phyloP scores from a whole-genome alignment of 53 echinoderm and acorn worm genomes.

The Zoroaster sp. region DNA sequence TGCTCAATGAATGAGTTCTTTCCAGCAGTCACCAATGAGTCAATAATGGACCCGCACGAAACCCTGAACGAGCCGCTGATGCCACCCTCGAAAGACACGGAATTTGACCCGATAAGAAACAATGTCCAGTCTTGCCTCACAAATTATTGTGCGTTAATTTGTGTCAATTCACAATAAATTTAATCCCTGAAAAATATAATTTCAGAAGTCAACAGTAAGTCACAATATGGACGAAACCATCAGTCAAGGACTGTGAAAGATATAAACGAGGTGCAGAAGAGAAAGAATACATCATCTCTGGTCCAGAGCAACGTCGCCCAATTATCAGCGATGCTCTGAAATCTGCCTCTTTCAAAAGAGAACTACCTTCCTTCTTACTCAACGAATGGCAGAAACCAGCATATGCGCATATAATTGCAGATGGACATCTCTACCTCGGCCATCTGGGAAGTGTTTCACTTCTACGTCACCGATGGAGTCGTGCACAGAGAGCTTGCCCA shows the following conservation, averaged over 20 bases:
- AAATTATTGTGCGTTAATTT: no score
- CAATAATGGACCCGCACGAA: no score
- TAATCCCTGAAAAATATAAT: no score
- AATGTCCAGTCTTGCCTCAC: no score
- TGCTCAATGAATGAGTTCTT: no score
- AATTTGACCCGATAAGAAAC: no score
- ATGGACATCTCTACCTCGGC: neutral
- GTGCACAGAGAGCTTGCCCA: neutral
- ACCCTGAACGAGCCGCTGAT: no score
- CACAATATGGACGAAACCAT: no score
- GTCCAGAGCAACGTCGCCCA: constrained; percentile 1
- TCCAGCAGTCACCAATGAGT: no score
- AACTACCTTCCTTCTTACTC: neutral
- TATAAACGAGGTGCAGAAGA: neutral
- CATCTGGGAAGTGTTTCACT: neutral
- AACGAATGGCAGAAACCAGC: constrained; percentile 3
- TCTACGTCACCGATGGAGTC: neutral
- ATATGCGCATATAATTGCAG: neutral
- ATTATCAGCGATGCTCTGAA: neutral
- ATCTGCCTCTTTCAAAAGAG: constrained; percentile 21
- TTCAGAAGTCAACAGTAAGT: no score
- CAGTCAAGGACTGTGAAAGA: constrained; percentile 23
- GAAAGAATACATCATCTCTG: neutral
- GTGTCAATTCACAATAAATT: no score
- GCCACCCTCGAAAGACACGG: no score